Evolutionary conservation across 1,140 invertebrate species (phyloP).

Genomic region (Homarus americanus): DNA sequence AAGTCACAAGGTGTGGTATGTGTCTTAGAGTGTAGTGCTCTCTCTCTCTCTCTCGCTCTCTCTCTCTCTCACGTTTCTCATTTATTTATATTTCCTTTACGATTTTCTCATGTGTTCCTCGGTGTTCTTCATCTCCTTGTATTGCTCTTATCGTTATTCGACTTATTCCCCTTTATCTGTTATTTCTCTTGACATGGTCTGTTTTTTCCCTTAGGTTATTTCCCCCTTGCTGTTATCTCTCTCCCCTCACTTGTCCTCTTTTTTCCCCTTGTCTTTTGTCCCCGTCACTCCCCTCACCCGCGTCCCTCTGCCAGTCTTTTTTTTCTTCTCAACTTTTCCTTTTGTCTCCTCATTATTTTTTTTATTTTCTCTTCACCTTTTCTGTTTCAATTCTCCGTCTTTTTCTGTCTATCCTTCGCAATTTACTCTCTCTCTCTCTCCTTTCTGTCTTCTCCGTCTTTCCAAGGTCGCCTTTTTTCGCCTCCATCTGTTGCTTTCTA

Average conservation of each 20-base stretch:
- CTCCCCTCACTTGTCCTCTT: not conserved
- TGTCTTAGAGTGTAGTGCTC: not conserved
- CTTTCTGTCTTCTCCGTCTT: too few relatives aligned
- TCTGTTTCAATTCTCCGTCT: too few relatives aligned
- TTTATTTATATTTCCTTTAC: not conserved
- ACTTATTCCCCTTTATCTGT: not conserved
- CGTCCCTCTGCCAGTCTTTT: not conserved
- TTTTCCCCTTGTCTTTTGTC: not conserved
- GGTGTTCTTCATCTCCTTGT: not conserved
- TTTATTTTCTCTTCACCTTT: not conserved
- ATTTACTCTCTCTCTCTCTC: not conserved
- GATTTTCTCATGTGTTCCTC: not conserved
- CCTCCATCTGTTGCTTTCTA: too few relatives aligned
- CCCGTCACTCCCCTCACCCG: not conserved
- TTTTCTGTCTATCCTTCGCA: too few relatives aligned
- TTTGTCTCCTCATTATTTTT: too few relatives aligned
- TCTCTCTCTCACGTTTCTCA: constrained; percentile 5
- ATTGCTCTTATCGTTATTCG: not conserved
- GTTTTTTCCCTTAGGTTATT: not conserved
- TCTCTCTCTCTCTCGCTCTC: constrained; percentile 3
- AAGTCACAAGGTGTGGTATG: too few relatives aligned
- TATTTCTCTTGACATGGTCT: not conserved
- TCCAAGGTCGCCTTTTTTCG: too few relatives aligned
- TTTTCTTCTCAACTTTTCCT: not conserved
- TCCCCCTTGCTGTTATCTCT: not conserved